Conservation (phyloP, 1,140 invertebrate species). For the Hyposmocoma kahamanoa region DNA sequence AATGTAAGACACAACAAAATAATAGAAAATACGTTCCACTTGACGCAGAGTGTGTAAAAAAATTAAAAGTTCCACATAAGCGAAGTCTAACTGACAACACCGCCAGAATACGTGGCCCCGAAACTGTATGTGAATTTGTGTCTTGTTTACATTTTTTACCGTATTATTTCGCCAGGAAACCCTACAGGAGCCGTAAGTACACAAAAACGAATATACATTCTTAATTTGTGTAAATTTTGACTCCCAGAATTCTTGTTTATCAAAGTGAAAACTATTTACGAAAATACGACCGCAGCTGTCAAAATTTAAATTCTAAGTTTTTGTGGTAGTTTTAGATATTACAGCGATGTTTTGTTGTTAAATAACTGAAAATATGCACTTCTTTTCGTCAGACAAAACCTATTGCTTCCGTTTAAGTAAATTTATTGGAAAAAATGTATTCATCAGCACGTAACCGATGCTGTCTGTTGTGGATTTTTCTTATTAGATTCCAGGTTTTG, state of each 20-base stretch:
- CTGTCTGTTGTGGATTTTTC: too few relatives aligned
- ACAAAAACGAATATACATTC: conserved; percentile 7
- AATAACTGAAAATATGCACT: too few relatives aligned
- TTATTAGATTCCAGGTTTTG: too few relatives aligned
- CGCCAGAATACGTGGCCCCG: conserved; percentile 65
- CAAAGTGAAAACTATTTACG: conserved; percentile 12
- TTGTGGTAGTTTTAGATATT: too few relatives aligned
- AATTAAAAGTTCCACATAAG: conserved; percentile 70
- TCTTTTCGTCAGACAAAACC: too few relatives aligned
- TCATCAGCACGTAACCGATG: too few relatives aligned
- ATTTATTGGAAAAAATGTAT: too few relatives aligned
- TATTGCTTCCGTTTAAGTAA: too few relatives aligned
- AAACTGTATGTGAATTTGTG: conserved; percentile 44
- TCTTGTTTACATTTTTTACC: conserved; percentile 69
- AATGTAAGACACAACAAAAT: neutral
- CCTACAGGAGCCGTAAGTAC: conserved; percentile 48
- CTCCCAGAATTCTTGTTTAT: conserved; percentile 4
- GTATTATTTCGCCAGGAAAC: conserved; percentile 45
- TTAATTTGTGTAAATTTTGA: conserved; percentile 1
- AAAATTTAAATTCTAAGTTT: too few relatives aligned
- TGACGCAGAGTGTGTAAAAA: conserved; percentile 16
- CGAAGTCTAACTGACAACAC: conserved; percentile 54
- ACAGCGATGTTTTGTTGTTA: too few relatives aligned
- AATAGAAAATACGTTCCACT: conserved; percentile 26
- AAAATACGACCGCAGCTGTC: conserved; percentile 35